These are phyloP conservation scores for Cossypha dichroa DNA, from an alignment of 2,797 vertebrate species.

Conservation along the genomic window DNA sequence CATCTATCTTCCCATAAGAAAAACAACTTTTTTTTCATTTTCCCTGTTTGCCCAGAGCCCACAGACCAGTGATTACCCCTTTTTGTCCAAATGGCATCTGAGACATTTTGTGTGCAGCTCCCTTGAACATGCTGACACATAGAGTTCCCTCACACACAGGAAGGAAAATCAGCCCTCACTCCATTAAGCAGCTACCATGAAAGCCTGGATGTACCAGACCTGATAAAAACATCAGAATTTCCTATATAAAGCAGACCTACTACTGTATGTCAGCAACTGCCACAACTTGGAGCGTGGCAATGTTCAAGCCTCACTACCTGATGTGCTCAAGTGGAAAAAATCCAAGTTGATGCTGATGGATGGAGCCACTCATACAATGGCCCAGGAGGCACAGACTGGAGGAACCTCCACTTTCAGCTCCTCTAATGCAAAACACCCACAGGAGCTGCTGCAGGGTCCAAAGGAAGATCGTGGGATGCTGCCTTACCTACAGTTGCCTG, in stretches of 20 bases:
- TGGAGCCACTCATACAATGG: not conserved
- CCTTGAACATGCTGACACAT: not conserved
- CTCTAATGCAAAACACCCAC: not conserved
- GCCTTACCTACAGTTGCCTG: not conserved
- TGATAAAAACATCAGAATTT: not conserved
- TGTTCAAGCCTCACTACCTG: conserved; percentile 5
- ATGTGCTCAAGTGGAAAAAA: not conserved
- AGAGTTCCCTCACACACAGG: not conserved
- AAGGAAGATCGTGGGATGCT: not conserved
- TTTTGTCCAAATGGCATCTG: not conserved
- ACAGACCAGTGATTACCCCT: not conserved
- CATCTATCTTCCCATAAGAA: not conserved
- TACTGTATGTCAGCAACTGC: not conserved
- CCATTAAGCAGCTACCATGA: not conserved
- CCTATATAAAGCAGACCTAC: not conserved
- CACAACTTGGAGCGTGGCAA: not conserved
- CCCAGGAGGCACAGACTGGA: not conserved
- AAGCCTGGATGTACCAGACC: not conserved
- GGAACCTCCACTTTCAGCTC: not conserved
- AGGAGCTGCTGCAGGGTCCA: not conserved
- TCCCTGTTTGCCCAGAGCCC: not conserved
- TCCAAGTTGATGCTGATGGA: not conserved
- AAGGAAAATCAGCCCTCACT: not conserved
- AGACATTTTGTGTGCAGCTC: not conserved
- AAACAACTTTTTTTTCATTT: not conserved